phyloP scores from a whole-genome alignment of 2,888 invertebrate species.

The Achlya flavicornis region DNA sequence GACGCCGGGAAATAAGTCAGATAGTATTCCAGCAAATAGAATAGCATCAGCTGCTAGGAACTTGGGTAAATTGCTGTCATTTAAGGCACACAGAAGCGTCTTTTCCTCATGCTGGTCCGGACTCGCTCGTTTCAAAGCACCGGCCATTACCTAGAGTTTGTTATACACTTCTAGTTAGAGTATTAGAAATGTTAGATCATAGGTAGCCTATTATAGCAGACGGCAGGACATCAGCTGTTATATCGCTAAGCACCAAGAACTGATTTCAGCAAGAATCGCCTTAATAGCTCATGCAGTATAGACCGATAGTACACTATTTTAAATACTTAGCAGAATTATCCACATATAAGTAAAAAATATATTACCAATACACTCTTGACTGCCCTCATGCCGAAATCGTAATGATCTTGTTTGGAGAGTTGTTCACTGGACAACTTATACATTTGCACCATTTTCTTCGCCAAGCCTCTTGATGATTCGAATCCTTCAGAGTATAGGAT shows the following conservation, averaged over 20 bases:
- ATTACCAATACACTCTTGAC: slow-evolving; percentile 93
- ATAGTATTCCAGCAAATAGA: slow-evolving; percentile 93
- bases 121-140: slow-evolving; percentile 92
- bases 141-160: slow-evolving; percentile 89
- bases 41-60: slow-evolving; percentile 93
- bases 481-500: slow-evolving; percentile 97
- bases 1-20: slow-evolving; percentile 95
- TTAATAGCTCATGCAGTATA: too few relatives aligned
- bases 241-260: too few relatives aligned
- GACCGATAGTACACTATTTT: too few relatives aligned
- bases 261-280: too few relatives aligned
- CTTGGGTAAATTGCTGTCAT: slow-evolving; percentile 96
- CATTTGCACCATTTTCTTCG: slow-evolving; percentile 96
- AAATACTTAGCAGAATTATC: background rate
- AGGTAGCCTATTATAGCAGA: too few relatives aligned
- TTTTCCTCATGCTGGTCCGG: slow-evolving; percentile 93
- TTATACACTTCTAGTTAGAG: background rate
- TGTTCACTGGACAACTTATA: slow-evolving; percentile 96
- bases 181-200: too few relatives aligned
- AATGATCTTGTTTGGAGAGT: slow-evolving; percentile 95
- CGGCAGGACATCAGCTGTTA: too few relatives aligned
- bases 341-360: background rate
- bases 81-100: slow-evolving; percentile 91
- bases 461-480: slow-evolving; percentile 93
- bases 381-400: slow-evolving; percentile 97